Evolutionary conservation across 2,113 vertebrate species (phyloP).

Genomic region (Pogonocichla stellata): DNA sequence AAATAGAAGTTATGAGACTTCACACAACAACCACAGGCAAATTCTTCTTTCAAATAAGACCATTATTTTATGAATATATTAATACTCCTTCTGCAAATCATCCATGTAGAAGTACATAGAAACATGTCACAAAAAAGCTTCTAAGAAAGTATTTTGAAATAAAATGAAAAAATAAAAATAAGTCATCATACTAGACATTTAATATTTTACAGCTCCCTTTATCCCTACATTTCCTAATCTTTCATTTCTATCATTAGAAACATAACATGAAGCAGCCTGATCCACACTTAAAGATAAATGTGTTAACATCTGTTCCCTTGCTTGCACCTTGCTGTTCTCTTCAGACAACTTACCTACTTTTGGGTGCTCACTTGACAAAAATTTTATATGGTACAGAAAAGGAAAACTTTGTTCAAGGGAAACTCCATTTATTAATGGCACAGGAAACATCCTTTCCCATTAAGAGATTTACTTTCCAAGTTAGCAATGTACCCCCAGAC

Average conservation of each 20-base stretch:
- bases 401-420: background rate
- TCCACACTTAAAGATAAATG: background rate
- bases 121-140: background rate
- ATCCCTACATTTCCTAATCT: background rate
- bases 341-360: background rate
- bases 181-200: background rate
- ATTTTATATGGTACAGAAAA: background rate
- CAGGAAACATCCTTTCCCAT: background rate
- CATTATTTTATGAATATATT: background rate
- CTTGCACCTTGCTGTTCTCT: background rate
- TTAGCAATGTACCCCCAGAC: background rate
- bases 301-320: background rate
- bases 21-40: background rate
- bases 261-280: background rate
- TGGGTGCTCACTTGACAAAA: background rate
- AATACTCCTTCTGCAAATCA: background rate
- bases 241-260: background rate
- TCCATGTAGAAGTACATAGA: background rate
- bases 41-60: background rate
- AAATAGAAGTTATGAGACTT: background rate
- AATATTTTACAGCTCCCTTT: background rate
- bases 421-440: background rate
- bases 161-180: background rate
- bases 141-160: background rate
- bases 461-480: background rate